Percentiles rank a stretch among this genome's conserved stretches.
Conservation (phyloP, 2,888 invertebrate genomes). For the Maniola hyperantus region DNA sequence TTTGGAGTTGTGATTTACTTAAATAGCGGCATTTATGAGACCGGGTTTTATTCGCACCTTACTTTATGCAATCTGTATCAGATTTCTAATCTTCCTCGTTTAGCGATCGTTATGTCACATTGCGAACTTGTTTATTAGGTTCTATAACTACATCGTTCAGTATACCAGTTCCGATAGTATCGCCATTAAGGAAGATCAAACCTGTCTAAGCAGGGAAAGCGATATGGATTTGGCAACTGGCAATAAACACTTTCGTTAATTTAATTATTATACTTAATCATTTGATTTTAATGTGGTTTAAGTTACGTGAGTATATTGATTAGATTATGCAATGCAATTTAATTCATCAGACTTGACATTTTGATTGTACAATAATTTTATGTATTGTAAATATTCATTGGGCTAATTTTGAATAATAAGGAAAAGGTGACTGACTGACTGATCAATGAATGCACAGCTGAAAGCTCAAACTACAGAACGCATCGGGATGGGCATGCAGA, state of each 20-base stretch:
- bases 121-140: slow-evolving; percentile 17
- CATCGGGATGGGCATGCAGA: too few species aligned
- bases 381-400: too few species aligned
- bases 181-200: slow-evolving; percentile 10
- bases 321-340: not conserved
- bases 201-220: slow-evolving; percentile 10
- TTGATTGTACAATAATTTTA: too few species aligned
- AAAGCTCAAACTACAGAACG: too few species aligned
- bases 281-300: slow-evolving; percentile 13
- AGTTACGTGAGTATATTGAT: not conserved
- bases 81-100: slow-evolving; percentile 26
- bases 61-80: slow-evolving; percentile 9
- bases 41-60: not conserved
- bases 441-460: too few species aligned
- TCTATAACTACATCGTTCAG: not conserved
- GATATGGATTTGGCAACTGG: slow-evolving; percentile 6
- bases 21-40: not conserved
- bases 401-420: too few species aligned
- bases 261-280: not conserved
- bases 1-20: not conserved
- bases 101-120: slow-evolving; percentile 25
- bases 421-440: too few species aligned
- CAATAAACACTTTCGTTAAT: slow-evolving; percentile 3
- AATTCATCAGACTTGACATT: not conserved
- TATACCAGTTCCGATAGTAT: not conserved